phyloP scores from a whole-genome alignment of 2,888 invertebrate species.

The Oeneis ivallda region DNA sequence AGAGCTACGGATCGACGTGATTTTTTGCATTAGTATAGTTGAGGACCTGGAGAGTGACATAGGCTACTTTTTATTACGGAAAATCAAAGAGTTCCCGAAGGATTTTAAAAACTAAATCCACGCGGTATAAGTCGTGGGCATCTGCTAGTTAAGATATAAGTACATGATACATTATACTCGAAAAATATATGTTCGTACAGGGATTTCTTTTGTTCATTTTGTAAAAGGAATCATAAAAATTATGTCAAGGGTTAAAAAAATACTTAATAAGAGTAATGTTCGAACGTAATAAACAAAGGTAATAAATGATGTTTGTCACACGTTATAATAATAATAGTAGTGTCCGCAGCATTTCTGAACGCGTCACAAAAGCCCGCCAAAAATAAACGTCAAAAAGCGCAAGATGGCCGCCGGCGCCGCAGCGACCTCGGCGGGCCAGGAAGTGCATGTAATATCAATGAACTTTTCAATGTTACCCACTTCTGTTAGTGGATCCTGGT shows the following conservation, averaged over 20 bases:
- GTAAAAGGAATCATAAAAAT: slow-evolving; percentile 18
- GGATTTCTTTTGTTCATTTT: background rate
- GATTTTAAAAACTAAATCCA: no score
- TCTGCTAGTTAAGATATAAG: no score
- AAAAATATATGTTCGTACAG: background rate
- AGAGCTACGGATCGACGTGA: no score
- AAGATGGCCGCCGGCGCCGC: slow-evolving; percentile 68
- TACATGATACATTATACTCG: no score
- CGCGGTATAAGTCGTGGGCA: no score
- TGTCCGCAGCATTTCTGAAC: slow-evolving; percentile 49
- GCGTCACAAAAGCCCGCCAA: slow-evolving; percentile 63
- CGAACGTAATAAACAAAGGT: slow-evolving; percentile 18
- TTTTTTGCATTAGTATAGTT: no score
- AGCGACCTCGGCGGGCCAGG: slow-evolving; percentile 68
- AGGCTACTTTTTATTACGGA: no score
- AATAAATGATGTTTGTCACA: slow-evolving; percentile 27
- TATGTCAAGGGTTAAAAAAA: slow-evolving; percentile 19
- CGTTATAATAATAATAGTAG: slow-evolving; percentile 17
- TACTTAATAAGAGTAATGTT: slow-evolving; percentile 14
- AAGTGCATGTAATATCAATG: slow-evolving; percentile 80
- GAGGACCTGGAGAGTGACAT: no score
- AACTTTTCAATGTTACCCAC: slow-evolving; percentile 79
- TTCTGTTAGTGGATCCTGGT: slow-evolving; percentile 61
- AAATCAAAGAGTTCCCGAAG: no score
- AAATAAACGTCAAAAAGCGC: slow-evolving; percentile 78